phyloP scores from a whole-genome alignment of 2,888 invertebrate species.

The Tetanocera ferruginea region DNA sequence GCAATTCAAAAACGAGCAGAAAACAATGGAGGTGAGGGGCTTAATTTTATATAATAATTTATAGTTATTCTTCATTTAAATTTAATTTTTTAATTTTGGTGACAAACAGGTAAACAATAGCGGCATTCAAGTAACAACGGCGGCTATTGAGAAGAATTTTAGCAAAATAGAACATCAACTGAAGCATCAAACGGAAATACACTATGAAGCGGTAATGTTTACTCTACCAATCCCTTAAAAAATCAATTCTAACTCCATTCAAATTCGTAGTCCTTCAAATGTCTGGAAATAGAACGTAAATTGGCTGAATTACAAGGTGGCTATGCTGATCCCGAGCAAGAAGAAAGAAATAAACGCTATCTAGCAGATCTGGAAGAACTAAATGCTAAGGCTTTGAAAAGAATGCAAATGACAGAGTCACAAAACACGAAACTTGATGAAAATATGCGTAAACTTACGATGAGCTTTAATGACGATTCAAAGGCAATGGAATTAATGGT shows the following conservation, averaged over 20 bases:
- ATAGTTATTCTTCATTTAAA: not conserved
- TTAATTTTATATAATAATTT: not conserved
- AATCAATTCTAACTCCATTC: not conserved
- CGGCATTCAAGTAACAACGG: conserved; percentile 54
- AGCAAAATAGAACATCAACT: conserved; percentile 69
- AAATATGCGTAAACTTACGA: conserved; percentile 73
- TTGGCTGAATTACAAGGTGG: conserved; percentile 66
- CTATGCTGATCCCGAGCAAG: conserved; percentile 62
- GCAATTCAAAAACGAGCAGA: conserved; percentile 60
- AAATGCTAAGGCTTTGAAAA: conserved; percentile 68
- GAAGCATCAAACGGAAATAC: conserved; percentile 74
- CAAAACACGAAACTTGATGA: conserved; percentile 74
- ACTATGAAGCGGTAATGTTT: conserved; percentile 74
- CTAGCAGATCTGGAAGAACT: conserved; percentile 70
- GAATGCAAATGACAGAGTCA: conserved; percentile 69
- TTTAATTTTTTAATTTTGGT: not conserved
- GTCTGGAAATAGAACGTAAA: conserved; percentile 69
- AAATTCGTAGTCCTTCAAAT: conserved; percentile 65
- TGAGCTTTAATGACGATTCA: conserved; percentile 70
- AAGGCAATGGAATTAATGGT: conserved; percentile 68
- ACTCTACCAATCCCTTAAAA: not conserved
- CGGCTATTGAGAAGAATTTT: conserved; percentile 52
- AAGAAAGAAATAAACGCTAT: conserved; percentile 64
- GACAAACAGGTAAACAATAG: conserved; percentile 59
- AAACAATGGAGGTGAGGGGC: conserved; percentile 50